Base-by-base conservation (phyloP, 2,797 vertebrate species). In the Hydrocynus forskahlii region DNA sequence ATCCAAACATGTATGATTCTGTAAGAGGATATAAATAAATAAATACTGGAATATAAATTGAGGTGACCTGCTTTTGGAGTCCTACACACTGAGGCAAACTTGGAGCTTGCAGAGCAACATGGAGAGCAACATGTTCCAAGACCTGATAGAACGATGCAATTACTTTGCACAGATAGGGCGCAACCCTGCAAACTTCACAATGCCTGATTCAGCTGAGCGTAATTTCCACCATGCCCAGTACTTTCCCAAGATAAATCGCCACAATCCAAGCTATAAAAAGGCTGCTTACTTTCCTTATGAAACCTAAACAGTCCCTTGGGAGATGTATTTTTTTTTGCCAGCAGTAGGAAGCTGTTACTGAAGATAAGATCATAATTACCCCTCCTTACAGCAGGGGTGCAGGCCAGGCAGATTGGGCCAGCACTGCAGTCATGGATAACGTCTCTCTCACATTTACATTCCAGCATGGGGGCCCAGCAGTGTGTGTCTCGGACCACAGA, bases 281-380 rank as follows among this genome's bases (percentile, higher is more conserved):
- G 76, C 76, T 73, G 68, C 76, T 86, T 84, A 63, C 85, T 86
- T 77, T 86, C 76, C 78, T 78, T 78, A 78, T 69, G 80, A 78
- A 88, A 84, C 70, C n/a, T 76, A 80, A 86, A 84, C 74, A 85
- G 70, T 66, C 69, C 8, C 4, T 77, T 35, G 64, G 77, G 84
- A 87, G 71, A 73, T 74, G 70, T 13, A 16, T 52, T 88, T 87
- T 78, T 81, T 84, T 79, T 78, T 40, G 60, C 84, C 75, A 82
- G 83, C 81, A 78, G 81, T 81, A 85, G 88, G 83, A 89, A 89
- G 82, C 88, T 81, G 86, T 87, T 87, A 85, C 76, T 70, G 79
- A 68, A 67, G 87, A 88, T 88, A 89, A 85, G 79, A 89, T 88
- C 87, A 84, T 87, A 88, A 89, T 88, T 89, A 81, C 86, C 78